A percentile compares a stretch with the other conserved stretches of the same genome.
Conservation (phyloP, 2,888 invertebrate species). For the Catotricha subobsoleta region DNA sequence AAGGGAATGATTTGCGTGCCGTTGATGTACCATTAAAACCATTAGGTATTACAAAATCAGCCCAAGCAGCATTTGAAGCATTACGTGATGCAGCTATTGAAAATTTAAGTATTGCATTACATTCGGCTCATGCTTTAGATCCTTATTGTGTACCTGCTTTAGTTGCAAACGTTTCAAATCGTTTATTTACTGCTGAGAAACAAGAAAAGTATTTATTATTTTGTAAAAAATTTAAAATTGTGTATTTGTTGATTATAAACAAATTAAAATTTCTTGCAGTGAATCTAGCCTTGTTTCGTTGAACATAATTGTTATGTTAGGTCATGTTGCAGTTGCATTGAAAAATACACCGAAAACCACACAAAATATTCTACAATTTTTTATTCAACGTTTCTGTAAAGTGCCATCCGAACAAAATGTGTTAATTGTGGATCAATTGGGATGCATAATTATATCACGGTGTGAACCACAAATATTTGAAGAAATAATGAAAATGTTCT, state of each 20-base stretch:
- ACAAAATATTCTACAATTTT: conserved; percentile 88
- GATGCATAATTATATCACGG: conserved; percentile 93
- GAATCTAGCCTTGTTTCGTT: conserved; percentile 84
- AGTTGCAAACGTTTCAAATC: conserved; percentile 88
- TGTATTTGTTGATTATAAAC: background rate
- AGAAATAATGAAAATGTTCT: conserved; percentile 97
- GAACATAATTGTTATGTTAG: conserved; percentile 94
- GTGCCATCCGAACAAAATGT: conserved; percentile 84
- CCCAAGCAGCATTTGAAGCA: conserved; percentile 67
- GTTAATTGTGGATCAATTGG: conserved; percentile 90
- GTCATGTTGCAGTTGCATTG: conserved; percentile 88
- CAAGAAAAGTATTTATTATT: conserved; percentile 46
- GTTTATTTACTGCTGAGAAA: conserved; percentile 84
- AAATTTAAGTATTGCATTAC: conserved; percentile 82
- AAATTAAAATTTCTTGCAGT: conserved; percentile 28
- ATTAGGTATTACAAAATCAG: conserved; percentile 21
- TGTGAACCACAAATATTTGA: conserved; percentile 72
- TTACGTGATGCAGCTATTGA: conserved; percentile 89
- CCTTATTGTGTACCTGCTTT: conserved; percentile 88
- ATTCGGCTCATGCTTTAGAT: conserved; percentile 77
- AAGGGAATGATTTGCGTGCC: conserved; percentile 44
- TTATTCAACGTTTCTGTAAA: conserved; percentile 86
- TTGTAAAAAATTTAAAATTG: background rate
- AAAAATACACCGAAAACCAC: conserved; percentile 89
- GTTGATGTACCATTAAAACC: conserved; percentile 26